phyloP scores from a whole-genome alignment of 2,113 vertebrate species.

The Oncorhynchus tshawytscha region DNA sequence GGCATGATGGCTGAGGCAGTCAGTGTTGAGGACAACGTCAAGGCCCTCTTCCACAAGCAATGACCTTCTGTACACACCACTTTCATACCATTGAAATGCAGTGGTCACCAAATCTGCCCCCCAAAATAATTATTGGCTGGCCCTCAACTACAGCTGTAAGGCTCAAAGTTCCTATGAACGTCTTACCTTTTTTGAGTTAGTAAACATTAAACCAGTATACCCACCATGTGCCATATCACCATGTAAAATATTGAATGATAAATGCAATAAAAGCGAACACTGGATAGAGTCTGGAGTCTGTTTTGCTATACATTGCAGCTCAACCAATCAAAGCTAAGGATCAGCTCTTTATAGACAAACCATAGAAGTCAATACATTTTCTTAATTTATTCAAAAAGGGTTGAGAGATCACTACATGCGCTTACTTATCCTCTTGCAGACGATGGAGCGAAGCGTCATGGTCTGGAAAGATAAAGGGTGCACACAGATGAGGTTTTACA shows the following conservation, averaged over 20 bases:
- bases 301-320: background rate
- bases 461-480: constrained; percentile 70
- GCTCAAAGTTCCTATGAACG: background rate
- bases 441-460: constrained; percentile 72
- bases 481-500: background rate
- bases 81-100: no score
- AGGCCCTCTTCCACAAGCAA: constrained; percentile 76
- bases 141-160: no score
- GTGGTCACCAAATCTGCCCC: no score
- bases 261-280: background rate
- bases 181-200: no score
- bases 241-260: background rate
- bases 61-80: constrained; percentile 28
- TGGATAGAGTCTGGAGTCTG: background rate
- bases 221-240: no score
- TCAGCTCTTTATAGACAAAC: background rate
- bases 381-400: constrained; percentile 41
- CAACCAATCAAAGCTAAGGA: background rate
- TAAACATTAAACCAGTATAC: no score
- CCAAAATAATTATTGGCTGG: no score
- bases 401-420: constrained; percentile 66
- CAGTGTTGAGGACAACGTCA: constrained; percentile 60
- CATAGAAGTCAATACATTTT: background rate
- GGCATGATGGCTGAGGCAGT: constrained; percentile 74
- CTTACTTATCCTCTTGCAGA: constrained; percentile 84